Percentiles rank a stretch among this genome's conserved stretches.
Evolutionary conservation across 1,140 invertebrate genomes (phyloP).

Genomic region (Ips typographus): DNA sequence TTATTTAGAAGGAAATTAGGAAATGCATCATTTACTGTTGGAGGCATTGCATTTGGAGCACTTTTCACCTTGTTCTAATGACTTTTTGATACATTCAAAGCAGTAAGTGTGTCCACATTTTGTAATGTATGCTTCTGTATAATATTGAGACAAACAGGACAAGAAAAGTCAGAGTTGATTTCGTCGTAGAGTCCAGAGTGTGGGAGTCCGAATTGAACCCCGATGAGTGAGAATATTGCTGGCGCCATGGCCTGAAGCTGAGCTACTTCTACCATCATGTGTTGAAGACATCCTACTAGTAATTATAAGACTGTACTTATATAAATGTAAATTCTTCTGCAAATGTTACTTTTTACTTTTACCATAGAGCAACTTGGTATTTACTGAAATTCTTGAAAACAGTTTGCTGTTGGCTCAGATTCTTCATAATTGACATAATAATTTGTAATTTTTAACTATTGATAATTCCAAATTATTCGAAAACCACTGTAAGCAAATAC

Average conservation of each 20-base stretch:
- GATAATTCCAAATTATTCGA: too few relatives aligned
- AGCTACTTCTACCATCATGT: too few relatives aligned
- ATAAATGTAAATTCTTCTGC: too few relatives aligned
- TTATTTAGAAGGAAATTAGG: constrained; percentile 88
- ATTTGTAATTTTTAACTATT: too few relatives aligned
- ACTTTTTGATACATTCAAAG: constrained; percentile 77
- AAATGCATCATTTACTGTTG: constrained; percentile 73
- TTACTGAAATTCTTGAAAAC: too few relatives aligned
- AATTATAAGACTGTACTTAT: too few relatives aligned
- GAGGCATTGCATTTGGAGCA: constrained; percentile 87
- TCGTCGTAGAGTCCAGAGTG: constrained; percentile 62
- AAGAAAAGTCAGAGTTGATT: constrained; percentile 76
- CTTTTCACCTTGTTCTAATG: constrained; percentile 73
- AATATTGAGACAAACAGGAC: constrained; percentile 89
- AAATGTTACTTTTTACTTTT: too few relatives aligned
- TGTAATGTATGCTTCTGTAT: constrained; percentile 89
- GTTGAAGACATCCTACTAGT: too few relatives aligned
- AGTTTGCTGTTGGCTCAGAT: too few relatives aligned
- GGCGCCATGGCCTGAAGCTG: constrained; percentile 48
- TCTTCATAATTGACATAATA: too few relatives aligned
- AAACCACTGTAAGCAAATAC: too few relatives aligned
- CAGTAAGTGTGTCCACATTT: constrained; percentile 95
- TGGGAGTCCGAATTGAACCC: constrained; percentile 54
- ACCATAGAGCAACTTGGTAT: too few relatives aligned
- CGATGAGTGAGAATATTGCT: constrained; percentile 48